Conservation (phyloP, 2,797 vertebrate genomes). For the Numenius phaeopus region DNA sequence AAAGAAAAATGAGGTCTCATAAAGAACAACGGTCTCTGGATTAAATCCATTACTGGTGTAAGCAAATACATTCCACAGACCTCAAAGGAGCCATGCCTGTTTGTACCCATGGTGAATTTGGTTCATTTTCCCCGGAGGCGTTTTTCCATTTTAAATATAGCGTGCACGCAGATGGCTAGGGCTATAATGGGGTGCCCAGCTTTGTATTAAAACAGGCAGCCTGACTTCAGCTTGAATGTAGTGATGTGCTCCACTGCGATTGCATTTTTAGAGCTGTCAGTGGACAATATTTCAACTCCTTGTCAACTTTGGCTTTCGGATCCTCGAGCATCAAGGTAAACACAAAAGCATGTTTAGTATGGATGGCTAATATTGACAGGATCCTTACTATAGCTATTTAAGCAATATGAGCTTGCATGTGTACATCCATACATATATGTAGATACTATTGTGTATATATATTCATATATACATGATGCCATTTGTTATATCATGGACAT, state of each 20-base stretch:
- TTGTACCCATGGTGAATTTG: constrained; percentile 13
- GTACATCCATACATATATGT: not conserved
- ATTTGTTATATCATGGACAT: not conserved
- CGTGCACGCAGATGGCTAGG: constrained; percentile 4
- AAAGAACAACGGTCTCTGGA: not conserved
- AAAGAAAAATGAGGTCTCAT: constrained; percentile 25
- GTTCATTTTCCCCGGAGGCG: constrained; percentile 39
- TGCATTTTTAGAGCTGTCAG: not conserved
- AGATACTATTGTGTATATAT: not conserved
- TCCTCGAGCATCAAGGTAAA: not conserved
- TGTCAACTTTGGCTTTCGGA: not conserved
- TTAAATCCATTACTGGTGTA: constrained; percentile 12
- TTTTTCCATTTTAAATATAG: constrained; percentile 60
- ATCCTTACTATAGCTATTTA: not conserved
- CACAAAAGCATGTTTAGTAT: not conserved
- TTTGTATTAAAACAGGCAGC: not conserved
- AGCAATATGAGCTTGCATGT: not conserved
- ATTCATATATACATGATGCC: not conserved
- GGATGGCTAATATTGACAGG: not conserved
- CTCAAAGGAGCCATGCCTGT: constrained; percentile 26
- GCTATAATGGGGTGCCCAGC: not conserved
- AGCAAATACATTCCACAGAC: constrained; percentile 26
- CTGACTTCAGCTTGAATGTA: not conserved
- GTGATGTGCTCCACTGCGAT: not conserved
- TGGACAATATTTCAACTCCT: not conserved